These are phyloP conservation scores for Petromus typicus DNA, from an alignment of 2,113 vertebrate genomes.

Conservation along the genomic window DNA sequence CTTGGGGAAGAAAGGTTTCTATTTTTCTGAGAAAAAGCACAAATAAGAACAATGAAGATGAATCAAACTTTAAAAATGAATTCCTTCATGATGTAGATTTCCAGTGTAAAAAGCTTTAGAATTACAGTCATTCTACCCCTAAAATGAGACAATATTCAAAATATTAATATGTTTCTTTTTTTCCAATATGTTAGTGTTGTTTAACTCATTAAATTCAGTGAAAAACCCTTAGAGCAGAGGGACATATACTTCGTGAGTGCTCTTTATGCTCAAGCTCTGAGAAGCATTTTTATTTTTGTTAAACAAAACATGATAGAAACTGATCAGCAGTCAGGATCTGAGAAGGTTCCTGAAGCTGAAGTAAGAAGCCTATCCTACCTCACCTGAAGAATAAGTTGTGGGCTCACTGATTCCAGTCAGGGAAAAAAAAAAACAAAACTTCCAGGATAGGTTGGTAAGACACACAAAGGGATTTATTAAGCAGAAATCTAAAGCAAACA, in stretches of 20 bases:
- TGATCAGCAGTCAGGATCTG: neutral
- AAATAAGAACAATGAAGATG: neutral
- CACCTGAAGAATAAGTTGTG: neutral
- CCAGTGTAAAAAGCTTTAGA: neutral
- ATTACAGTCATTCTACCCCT: fast-evolving
- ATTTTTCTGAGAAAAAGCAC: neutral
- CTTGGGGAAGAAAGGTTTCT: neutral
- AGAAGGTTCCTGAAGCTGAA: neutral
- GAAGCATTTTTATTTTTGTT: conserved; percentile 64
- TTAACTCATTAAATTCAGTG: conserved; percentile 39
- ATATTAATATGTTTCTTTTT: neutral
- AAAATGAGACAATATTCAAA: neutral
- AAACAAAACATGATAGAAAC: conserved; percentile 63
- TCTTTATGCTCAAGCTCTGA: conserved; percentile 55
- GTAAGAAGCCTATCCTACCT: neutral
- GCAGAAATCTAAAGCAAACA: neutral
- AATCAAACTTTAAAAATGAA: neutral
- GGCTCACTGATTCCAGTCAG: neutral
- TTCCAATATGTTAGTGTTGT: neutral
- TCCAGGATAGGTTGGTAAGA: neutral
- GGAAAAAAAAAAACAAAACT: neutral
- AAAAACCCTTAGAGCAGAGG: neutral
- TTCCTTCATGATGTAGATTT: neutral
- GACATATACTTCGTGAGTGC: neutral
- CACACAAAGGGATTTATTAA: neutral